These are phyloP conservation scores for Sycophila texana DNA, from an alignment of 2,888 invertebrate genomes.

Conservation along the genomic window DNA sequence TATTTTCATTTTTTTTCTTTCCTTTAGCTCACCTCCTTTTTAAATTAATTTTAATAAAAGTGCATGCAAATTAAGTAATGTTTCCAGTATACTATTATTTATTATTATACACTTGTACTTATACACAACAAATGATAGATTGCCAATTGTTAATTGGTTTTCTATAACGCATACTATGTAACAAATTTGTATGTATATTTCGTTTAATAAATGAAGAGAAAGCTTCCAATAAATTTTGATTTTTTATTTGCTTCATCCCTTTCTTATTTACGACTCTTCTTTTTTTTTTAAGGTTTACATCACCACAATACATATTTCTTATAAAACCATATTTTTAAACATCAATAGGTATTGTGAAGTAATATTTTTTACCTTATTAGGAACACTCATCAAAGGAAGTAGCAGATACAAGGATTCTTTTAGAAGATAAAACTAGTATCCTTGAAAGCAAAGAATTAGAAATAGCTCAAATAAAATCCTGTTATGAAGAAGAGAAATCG, in stretches of 20 bases:
- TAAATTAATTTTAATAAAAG: too few relatives aligned
- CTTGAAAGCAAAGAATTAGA: conserved; percentile 64
- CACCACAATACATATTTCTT: not conserved
- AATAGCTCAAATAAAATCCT: conserved; percentile 63
- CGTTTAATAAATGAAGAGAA: conserved; percentile 68
- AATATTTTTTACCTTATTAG: conserved; percentile 59
- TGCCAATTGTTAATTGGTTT: conserved; percentile 54
- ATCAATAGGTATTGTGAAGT: not conserved
- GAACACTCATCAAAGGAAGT: conserved; percentile 68
- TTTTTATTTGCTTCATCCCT: conserved; percentile 70
- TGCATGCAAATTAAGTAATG: too few relatives aligned
- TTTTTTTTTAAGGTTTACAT: conserved; percentile 1
- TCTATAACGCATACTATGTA: conserved; percentile 62
- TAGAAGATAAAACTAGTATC: conserved; percentile 64
- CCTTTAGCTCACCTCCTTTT: too few relatives aligned
- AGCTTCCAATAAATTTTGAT: conserved; percentile 60
- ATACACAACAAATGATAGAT: conserved; percentile 30
- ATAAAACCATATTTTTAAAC: not conserved
- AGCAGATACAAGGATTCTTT: conserved; percentile 63
- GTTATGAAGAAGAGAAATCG: conserved; percentile 67
- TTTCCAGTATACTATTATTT: too few relatives aligned
- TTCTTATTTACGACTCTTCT: not conserved
- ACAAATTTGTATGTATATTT: conserved; percentile 68
- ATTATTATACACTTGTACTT: conserved; percentile 18
- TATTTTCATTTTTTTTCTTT: too few relatives aligned